Percentiles rank a stretch among this genome's conserved stretches.
Conservation (phyloP, 2,113 vertebrate species). For the Caranx ignobilis region DNA sequence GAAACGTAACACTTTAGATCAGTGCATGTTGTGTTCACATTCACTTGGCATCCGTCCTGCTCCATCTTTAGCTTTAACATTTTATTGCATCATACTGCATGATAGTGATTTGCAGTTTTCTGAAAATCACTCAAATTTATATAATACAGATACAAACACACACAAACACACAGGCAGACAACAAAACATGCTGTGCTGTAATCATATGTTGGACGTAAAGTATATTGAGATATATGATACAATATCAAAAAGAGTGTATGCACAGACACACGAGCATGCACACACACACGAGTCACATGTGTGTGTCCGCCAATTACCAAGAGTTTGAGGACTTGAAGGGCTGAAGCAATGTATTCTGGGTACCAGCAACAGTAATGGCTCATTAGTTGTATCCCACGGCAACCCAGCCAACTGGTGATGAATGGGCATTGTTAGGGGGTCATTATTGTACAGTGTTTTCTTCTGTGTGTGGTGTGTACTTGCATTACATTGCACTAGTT, state of each 20-base stretch:
- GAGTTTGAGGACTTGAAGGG: slow-evolving; percentile 16
- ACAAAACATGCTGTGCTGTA: not conserved
- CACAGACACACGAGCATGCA: not conserved
- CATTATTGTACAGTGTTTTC: slow-evolving; percentile 18
- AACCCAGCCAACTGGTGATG: slow-evolving; percentile 49
- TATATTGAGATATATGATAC: not conserved
- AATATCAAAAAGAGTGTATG: not conserved
- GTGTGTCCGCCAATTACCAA: slow-evolving; percentile 9
- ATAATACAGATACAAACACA: no score
- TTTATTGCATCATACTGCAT: no score
- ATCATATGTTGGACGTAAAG: not conserved
- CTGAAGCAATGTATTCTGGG: slow-evolving; percentile 64
- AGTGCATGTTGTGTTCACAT: no score
- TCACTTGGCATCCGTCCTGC: no score
- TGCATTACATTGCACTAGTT: not conserved
- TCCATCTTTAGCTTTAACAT: no score
- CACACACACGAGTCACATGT: not conserved
- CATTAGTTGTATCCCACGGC: slow-evolving; percentile 55
- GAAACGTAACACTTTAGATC: no score
- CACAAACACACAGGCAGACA: no score
- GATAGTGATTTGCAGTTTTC: no score
- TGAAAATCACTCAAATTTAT: no score
- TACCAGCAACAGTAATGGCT: slow-evolving; percentile 45
- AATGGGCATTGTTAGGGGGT: slow-evolving; percentile 44
- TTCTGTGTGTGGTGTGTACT: not conserved